Evolutionary conservation across 2,888 invertebrate species (phyloP).

Genomic region (Eurois occulta): DNA sequence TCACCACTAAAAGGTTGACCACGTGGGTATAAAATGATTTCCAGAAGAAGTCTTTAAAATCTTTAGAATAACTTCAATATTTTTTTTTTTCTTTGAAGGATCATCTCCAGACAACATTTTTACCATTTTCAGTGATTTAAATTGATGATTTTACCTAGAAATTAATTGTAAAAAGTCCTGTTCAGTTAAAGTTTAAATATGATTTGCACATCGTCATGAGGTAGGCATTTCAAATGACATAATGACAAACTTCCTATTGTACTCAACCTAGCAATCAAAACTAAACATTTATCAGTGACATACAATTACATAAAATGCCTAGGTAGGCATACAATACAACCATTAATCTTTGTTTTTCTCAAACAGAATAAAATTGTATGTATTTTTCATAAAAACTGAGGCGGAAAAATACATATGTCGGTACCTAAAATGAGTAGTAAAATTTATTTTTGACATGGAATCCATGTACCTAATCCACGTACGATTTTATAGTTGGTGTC

Average conservation of each 20-base stretch:
- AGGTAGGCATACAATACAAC: conserved; percentile 15
- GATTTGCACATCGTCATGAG: not conserved
- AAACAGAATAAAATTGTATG: not conserved
- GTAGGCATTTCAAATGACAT: conserved; percentile 2
- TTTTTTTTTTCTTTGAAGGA: not conserved
- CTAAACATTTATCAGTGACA: not conserved
- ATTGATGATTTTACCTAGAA: not conserved
- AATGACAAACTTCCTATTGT: conserved; percentile 9
- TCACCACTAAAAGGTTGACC: not conserved
- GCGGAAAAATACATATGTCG: not conserved
- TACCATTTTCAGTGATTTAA: too few species aligned
- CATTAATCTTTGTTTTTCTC: conserved; percentile 11
- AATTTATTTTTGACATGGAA: not conserved
- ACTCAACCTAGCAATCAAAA: not conserved
- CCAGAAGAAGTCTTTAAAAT: not conserved
- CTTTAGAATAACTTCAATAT: not conserved
- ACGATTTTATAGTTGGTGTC: too few species aligned
- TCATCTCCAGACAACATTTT: not conserved
- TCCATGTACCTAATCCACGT: too few species aligned
- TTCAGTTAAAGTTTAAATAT: not conserved
- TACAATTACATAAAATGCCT: not conserved
- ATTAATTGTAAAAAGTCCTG: not conserved
- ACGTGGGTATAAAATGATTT: not conserved
- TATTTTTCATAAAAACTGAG: conserved; percentile 21
- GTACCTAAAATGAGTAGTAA: not conserved